phyloP scores from a whole-genome alignment of 2,888 invertebrate genomes.

The Eupeodes latifasciatus region DNA sequence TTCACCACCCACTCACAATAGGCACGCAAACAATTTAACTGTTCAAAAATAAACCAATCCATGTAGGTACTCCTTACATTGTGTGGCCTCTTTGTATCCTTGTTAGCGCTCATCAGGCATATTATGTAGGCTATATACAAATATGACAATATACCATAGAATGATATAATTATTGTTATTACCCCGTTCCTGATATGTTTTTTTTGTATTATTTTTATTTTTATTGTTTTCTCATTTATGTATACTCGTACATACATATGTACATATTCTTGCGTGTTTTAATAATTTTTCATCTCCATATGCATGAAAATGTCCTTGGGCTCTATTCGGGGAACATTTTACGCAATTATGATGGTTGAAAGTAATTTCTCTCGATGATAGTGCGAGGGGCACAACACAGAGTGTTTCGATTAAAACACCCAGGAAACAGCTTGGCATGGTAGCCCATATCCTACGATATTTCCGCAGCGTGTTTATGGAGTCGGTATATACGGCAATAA shows the following conservation, averaged over 20 bases:
- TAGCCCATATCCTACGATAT: neutral
- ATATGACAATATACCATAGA: neutral
- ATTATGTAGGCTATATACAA: neutral
- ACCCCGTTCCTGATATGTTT: conserved; percentile 37
- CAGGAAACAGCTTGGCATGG: neutral
- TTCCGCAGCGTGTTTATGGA: conserved; percentile 7
- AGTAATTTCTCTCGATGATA: conserved; percentile 48
- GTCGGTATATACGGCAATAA: conserved; percentile 25
- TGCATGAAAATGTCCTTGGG: conserved; percentile 72
- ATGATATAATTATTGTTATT: conserved; percentile 62
- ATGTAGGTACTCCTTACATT: neutral
- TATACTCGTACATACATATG: neutral
- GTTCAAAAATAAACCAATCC: conserved; percentile 34
- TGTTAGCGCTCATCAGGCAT: conserved; percentile 32
- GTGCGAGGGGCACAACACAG: neutral
- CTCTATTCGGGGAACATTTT: conserved; percentile 68
- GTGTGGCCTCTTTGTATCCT: conserved; percentile 52
- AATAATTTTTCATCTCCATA: conserved; percentile 75
- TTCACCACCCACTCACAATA: conserved; percentile 55
- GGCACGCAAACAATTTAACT: conserved; percentile 63
- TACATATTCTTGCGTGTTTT: conserved; percentile 48
- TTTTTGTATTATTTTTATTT: neutral
- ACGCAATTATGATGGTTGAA: conserved; percentile 65
- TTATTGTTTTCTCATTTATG: conserved; percentile 7
- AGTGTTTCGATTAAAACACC: conserved; percentile 26